Evolutionary conservation across 2,797 vertebrate species (phyloP).

Genomic region (Alectoris magna): DNA sequence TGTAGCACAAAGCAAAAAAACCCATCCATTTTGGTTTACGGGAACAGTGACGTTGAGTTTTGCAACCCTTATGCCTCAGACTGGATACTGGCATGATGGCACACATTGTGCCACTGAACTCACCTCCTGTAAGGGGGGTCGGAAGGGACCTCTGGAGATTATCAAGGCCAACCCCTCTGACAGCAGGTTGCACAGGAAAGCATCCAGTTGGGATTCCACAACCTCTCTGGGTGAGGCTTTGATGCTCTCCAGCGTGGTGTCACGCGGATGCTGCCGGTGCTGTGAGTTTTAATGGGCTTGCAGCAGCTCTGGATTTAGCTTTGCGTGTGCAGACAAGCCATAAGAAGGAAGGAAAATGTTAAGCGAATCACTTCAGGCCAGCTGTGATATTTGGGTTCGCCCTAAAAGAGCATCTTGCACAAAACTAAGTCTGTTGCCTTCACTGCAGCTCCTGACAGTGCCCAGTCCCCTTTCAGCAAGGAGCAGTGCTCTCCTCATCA

Average conservation of each 20-base stretch:
- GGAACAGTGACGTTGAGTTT: neutral
- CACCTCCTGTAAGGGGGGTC: neutral
- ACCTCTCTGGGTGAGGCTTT: neutral
- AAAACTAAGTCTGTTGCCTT: neutral
- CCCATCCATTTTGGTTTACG: neutral
- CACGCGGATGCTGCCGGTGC: neutral
- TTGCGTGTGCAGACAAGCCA: neutral
- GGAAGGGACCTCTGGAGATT: neutral
- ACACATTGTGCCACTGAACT: neutral
- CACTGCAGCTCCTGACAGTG: neutral
- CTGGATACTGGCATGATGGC: neutral
- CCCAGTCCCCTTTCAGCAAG: neutral
- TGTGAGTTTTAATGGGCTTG: neutral
- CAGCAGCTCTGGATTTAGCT: neutral
- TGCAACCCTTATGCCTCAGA: accelerated
- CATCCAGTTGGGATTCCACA: neutral
- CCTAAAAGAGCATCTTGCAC: neutral
- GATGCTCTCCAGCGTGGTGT: neutral
- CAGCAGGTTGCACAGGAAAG: neutral
- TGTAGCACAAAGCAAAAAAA: neutral
- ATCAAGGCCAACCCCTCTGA: neutral
- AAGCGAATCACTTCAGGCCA: slow-evolving; percentile 37
- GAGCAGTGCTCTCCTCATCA: neutral
- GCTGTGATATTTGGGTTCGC: neutral
- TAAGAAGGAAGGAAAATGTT: slow-evolving; percentile 45